A percentile compares a stretch with the other conserved stretches of the same genome.
phyloP scores from a whole-genome alignment of 2,797 vertebrate genomes.

The Rhyacichthys aspro region DNA sequence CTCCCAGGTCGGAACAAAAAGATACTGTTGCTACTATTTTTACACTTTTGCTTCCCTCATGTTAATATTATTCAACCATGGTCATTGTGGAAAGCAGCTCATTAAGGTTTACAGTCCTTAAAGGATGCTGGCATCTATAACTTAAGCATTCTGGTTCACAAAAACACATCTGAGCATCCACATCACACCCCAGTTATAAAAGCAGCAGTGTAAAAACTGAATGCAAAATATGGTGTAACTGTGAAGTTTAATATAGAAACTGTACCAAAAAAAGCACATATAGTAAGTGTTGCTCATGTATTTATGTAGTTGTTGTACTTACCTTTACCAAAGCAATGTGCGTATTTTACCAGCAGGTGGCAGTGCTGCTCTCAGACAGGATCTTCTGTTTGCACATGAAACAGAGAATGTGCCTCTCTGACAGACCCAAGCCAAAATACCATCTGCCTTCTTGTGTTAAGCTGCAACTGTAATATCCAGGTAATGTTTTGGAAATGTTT shows the following conservation, averaged over 20 bases:
- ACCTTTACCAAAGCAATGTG: no score
- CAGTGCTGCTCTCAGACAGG: conserved; percentile 41
- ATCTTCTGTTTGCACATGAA: neutral
- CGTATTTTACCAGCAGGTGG: conserved; percentile 57
- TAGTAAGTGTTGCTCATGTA: no score
- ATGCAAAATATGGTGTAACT: conserved; percentile 44
- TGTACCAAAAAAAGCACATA: conserved; percentile 34
- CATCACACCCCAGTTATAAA: conserved; percentile 50
- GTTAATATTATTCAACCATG: conserved; percentile 11
- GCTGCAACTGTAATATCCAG: conserved; percentile 44
- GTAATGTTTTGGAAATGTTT: conserved; percentile 57
- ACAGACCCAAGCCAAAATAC: conserved; percentile 16
- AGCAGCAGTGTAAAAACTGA: conserved; percentile 40
- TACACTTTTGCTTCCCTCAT: conserved; percentile 10
- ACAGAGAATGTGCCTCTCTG: conserved; percentile 27
- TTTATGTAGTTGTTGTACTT: no score
- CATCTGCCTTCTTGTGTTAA: conserved; percentile 19
- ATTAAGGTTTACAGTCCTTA: conserved; percentile 40
- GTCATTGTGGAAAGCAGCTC: conserved; percentile 50
- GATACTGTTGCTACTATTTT: conserved; percentile 4
- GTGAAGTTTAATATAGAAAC: conserved; percentile 27
- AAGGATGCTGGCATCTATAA: conserved; percentile 28
- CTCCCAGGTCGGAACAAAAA: neutral
- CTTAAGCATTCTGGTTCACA: conserved; percentile 9
- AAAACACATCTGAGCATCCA: conserved; percentile 14